phyloP scores from a whole-genome alignment of 2,888 invertebrate genomes.

The Pristionchus arcanus region DNA sequence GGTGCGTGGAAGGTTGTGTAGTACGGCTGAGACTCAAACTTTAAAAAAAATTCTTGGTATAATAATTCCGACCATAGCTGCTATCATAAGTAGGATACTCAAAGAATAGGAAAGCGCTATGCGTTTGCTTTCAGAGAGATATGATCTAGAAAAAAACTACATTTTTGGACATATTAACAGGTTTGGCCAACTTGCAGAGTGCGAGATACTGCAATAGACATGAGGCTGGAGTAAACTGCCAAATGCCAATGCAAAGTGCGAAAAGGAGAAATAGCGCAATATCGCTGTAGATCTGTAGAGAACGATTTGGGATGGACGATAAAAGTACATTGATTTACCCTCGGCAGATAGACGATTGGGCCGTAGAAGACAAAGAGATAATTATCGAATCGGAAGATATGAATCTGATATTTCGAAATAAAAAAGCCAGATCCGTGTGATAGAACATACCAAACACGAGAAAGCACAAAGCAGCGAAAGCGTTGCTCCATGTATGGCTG shows the following conservation, averaged over 20 bases:
- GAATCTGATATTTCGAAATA: neutral
- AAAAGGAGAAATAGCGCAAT: neutral
- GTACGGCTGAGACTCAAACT: neutral
- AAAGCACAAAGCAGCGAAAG: neutral
- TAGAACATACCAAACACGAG: neutral
- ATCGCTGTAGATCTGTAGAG: neutral
- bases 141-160: neutral
- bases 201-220: neutral
- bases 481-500: neutral
- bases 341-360: neutral
- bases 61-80: neutral
- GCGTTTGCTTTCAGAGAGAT: neutral
- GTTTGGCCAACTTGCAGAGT: neutral
- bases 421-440: neutral
- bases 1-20: neutral
- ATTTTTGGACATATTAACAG: neutral
- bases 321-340: neutral
- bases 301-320: neutral
- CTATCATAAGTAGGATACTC: neutral
- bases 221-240: neutral
- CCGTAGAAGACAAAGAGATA: neutral
- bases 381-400: neutral
- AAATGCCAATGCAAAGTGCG: neutral
- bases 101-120: neutral
- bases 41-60: neutral